phyloP scores from a whole-genome alignment of 1,140 invertebrate species.

The Anastrepha ludens region DNA sequence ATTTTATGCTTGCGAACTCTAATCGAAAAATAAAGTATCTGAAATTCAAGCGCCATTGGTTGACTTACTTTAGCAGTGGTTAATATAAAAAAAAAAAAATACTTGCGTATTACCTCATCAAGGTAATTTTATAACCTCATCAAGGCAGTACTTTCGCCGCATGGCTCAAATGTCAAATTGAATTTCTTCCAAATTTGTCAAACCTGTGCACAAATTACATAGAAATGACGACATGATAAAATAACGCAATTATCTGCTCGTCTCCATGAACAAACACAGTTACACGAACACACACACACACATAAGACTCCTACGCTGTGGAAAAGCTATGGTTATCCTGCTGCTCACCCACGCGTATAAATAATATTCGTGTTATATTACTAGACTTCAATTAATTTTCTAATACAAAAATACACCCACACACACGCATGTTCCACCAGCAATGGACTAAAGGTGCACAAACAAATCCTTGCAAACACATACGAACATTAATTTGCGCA shows the following conservation, averaged over 20 bases:
- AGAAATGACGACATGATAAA: neutral
- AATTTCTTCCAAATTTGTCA: too few species aligned
- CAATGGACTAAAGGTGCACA: neutral
- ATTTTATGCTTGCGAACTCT: too few species aligned
- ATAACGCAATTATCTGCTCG: too few species aligned
- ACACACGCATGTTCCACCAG: neutral
- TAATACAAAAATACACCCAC: neutral
- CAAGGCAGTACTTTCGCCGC: too few species aligned
- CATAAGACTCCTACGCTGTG: neutral
- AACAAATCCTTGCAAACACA: neutral
- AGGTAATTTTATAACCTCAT: too few species aligned
- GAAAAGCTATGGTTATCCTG: neutral
- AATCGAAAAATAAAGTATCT: too few species aligned
- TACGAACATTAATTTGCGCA: neutral
- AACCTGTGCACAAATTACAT: neutral
- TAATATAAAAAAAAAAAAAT: too few species aligned
- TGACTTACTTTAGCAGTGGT: too few species aligned
- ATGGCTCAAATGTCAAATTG: too few species aligned
- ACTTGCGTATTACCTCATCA: too few species aligned
- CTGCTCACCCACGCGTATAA: neutral
- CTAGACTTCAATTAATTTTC: slow-evolving; percentile 1
- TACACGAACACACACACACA: neutral
- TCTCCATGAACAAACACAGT: too few species aligned
- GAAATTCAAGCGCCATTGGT: too few species aligned
- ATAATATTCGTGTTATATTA: neutral